Evolutionary conservation across 1,140 invertebrate species (phyloP).

Genomic region (Bombus waltoni): DNA sequence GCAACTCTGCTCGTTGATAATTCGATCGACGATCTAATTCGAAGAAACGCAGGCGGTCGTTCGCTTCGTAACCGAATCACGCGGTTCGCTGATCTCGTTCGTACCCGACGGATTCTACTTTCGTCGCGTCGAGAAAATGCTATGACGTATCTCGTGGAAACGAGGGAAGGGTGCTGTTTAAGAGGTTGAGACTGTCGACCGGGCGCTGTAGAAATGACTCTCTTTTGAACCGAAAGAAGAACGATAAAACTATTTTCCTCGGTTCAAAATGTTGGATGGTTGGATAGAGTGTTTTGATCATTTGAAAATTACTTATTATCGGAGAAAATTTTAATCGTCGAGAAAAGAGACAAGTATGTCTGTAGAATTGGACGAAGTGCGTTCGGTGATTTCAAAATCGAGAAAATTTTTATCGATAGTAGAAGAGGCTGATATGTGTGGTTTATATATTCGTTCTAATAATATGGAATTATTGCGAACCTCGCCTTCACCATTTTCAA

Average conservation of each 20-base stretch:
- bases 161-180: not conserved
- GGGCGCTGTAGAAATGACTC: not conserved
- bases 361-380: too few relatives aligned
- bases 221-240: not conserved
- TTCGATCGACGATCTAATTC: slow-evolving; percentile 61
- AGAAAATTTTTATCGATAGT: too few relatives aligned
- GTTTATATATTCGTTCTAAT: too few relatives aligned
- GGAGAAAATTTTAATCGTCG: too few relatives aligned
- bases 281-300: not conserved
- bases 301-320: too few relatives aligned
- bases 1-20: slow-evolving; percentile 34
- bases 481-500: too few relatives aligned
- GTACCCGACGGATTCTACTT: slow-evolving; percentile 1
- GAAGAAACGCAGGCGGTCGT: slow-evolving; percentile 46
- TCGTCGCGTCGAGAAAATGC: slow-evolving; percentile 1
- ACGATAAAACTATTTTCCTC: not conserved
- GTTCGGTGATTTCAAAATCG: too few relatives aligned
- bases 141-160: slow-evolving; percentile 17
- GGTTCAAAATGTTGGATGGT: too few relatives aligned
- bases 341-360: too few relatives aligned
- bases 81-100: slow-evolving; percentile 58
- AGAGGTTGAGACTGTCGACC: not conserved
- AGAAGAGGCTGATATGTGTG: too few relatives aligned
- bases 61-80: slow-evolving; percentile 61
- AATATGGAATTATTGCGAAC: too few relatives aligned